phyloP scores from a whole-genome alignment of 1,140 invertebrate species.

The Cryptotermes secundus region DNA sequence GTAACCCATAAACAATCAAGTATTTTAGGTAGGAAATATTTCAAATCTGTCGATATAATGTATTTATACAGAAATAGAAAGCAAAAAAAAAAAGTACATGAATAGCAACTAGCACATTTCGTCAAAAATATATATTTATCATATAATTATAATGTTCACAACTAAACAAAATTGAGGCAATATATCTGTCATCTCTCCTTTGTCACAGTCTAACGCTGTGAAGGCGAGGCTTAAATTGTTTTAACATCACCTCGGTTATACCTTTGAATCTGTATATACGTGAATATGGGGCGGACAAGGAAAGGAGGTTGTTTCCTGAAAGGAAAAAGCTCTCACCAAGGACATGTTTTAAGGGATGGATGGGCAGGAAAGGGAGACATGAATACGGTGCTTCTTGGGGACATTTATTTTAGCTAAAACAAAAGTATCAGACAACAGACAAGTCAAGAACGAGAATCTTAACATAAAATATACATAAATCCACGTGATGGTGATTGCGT shows the following conservation, averaged over 20 bases:
- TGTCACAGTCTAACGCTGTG: not conserved
- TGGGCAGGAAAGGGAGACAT: not conserved
- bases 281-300: no score
- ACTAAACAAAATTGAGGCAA: conserved; percentile 7
- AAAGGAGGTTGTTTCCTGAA: no score
- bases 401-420: not conserved
- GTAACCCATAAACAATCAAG: not conserved
- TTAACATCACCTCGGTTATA: no score
- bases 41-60: not conserved
- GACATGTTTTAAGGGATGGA: not conserved
- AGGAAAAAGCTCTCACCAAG: not conserved
- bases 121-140: not conserved
- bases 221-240: no score
- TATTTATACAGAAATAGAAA: not conserved
- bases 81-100: not conserved
- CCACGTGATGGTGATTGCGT: not conserved
- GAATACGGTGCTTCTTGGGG: no score
- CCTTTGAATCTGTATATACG: no score
- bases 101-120: not conserved
- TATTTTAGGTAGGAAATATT: not conserved
- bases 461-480: conserved; percentile 17
- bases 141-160: not conserved
- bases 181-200: not conserved
- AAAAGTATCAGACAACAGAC: not conserved
- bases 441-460: not conserved